Conservation (phyloP, 2,888 invertebrate species). For the Eupithecia subfuscata region DNA sequence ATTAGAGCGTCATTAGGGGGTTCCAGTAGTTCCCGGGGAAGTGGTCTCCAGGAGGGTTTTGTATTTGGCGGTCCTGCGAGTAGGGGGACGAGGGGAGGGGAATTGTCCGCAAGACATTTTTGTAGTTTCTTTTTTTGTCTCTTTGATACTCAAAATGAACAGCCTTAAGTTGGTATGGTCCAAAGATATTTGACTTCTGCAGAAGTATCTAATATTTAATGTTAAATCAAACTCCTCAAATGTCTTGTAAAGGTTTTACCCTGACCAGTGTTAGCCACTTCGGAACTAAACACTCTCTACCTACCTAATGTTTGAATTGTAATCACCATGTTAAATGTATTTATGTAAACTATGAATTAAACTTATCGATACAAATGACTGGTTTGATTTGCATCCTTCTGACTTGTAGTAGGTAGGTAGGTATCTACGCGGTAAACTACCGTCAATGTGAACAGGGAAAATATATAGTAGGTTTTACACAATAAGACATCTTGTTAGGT, state of each 20-base stretch:
- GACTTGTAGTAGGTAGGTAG: neutral
- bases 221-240: neutral
- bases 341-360: conserved; percentile 9
- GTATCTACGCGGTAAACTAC: neutral
- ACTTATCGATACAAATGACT: neutral
- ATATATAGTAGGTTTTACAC: too few relatives aligned
- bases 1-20: too few relatives aligned
- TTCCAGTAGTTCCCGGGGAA: too few relatives aligned
- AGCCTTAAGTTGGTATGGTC: neutral
- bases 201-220: neutral
- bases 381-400: neutral
- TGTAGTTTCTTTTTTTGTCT: too few relatives aligned
- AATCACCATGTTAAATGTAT: conserved; percentile 23
- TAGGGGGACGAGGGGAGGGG: too few relatives aligned
- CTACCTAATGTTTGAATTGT: neutral
- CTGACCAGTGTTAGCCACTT: neutral
- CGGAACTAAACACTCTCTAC: neutral
- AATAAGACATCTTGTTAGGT: too few relatives aligned
- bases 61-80: too few relatives aligned
- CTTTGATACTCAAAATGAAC: too few relatives aligned
- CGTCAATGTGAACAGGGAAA: too few relatives aligned
- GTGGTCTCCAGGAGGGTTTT: too few relatives aligned
- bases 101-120: too few relatives aligned
- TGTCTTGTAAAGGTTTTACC: neutral
- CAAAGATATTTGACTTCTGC: neutral